These are phyloP conservation scores for Harpalus rubripes DNA, from an alignment of 2,888 invertebrate species.

Conservation along the genomic window DNA sequence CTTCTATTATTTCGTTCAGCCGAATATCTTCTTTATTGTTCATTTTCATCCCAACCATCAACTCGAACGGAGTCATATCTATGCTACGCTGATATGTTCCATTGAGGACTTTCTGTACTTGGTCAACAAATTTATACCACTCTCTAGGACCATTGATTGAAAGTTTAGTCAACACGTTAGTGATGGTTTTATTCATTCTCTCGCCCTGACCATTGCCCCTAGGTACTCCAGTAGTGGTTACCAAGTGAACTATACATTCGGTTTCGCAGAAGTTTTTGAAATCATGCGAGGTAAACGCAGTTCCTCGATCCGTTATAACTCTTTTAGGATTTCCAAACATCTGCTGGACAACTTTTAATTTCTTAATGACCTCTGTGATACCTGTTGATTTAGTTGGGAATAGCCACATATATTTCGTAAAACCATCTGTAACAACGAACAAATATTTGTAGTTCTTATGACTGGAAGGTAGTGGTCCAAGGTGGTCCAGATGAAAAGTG, in stretches of 20 bases:
- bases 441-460: slow-evolving; percentile 2
- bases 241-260: slow-evolving; percentile 63
- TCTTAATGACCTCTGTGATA: slow-evolving; percentile 69
- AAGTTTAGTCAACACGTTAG: too few relatives aligned
- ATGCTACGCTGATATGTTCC: too few relatives aligned
- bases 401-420: slow-evolving; percentile 4
- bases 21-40: too few relatives aligned
- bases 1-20: too few relatives aligned
- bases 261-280: slow-evolving; percentile 60
- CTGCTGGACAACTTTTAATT: slow-evolving; percentile 33
- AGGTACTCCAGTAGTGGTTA: slow-evolving; percentile 65
- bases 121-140: too few relatives aligned
- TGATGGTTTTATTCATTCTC: slow-evolving; percentile 17
- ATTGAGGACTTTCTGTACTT: too few relatives aligned
- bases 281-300: slow-evolving; percentile 66
- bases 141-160: too few relatives aligned
- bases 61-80: too few relatives aligned
- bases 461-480: slow-evolving; percentile 70
- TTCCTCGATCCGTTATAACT: slow-evolving; percentile 66
- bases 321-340: slow-evolving; percentile 66
- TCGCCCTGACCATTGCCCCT: slow-evolving; percentile 68
- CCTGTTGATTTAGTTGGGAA: slow-evolving; percentile 2
- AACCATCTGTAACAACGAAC: background rate
- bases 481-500: slow-evolving; percentile 69
- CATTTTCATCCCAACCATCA: too few relatives aligned